Evolutionary conservation across 2,888 invertebrate genomes (phyloP).

Genomic region (Aporophyla lueneburgensis): DNA sequence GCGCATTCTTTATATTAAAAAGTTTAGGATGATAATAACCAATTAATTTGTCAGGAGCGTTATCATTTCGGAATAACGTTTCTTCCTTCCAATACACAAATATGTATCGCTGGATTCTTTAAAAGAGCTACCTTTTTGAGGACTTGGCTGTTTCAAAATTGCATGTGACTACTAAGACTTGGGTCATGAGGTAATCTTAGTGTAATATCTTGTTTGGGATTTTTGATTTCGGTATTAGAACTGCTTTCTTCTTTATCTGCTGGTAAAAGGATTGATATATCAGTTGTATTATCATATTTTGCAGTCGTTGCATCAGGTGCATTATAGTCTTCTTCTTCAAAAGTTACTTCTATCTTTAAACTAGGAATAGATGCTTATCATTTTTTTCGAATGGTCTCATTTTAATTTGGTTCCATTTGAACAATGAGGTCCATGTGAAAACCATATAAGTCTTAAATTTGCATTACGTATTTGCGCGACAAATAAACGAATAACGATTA

Average conservation of each 20-base stretch:
- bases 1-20: background rate
- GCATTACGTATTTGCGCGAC: too few relatives aligned
- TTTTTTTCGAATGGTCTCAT: too few relatives aligned
- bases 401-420: too few relatives aligned
- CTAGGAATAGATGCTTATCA: background rate
- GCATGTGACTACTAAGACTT: constrained; percentile 26
- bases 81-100: constrained; percentile 16
- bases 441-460: too few relatives aligned
- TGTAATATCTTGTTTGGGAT: constrained; percentile 52
- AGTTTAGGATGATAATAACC: background rate
- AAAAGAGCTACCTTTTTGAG: constrained; percentile 33
- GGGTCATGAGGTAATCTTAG: constrained; percentile 42
- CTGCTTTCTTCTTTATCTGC: background rate
- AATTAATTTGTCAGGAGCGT: background rate
- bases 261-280: background rate
- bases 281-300: background rate
- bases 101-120: constrained; percentile 5
- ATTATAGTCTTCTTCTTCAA: background rate
- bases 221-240: constrained; percentile 8
- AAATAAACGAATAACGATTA: too few relatives aligned
- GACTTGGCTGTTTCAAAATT: constrained; percentile 27
- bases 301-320: background rate
- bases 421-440: too few relatives aligned
- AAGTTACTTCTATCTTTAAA: background rate
- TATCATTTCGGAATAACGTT: background rate